These are phyloP conservation scores for Macrostomum lignano DNA, from an alignment of 1,140 invertebrate species.

Conservation along the genomic window DNA sequence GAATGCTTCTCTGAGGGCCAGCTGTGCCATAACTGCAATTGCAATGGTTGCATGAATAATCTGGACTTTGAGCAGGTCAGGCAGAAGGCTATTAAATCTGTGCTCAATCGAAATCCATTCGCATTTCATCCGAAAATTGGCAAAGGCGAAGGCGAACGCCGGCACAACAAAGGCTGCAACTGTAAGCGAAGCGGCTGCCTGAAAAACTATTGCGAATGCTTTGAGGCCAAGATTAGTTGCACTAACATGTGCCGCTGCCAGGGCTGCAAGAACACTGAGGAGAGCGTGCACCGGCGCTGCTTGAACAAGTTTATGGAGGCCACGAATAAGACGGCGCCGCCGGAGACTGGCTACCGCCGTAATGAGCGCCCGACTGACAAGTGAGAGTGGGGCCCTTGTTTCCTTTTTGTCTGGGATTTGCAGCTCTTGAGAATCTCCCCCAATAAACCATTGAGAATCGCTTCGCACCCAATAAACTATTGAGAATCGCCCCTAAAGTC, in stretches of 20 bases:
- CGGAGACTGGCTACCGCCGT: no score
- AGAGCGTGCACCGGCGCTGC: slow-evolving; percentile 32
- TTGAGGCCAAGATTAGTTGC: slow-evolving; percentile 96
- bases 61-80: slow-evolving; percentile 74
- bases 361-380: no score
- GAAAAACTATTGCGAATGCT: slow-evolving; percentile 99
- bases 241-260: slow-evolving; percentile 81
- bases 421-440: no score
- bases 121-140: slow-evolving; percentile 94
- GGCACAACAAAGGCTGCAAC: slow-evolving; percentile 94
- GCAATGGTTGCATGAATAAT: slow-evolving; percentile 88
- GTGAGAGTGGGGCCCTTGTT: no score
- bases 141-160: slow-evolving; percentile 18
- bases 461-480: no score
- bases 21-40: slow-evolving; percentile 92
- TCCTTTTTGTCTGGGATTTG: no score
- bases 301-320: no score
- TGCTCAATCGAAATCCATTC: slow-evolving; percentile 66
- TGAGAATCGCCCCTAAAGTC: no score
- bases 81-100: slow-evolving; percentile 63
- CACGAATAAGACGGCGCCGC: no score
- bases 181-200: slow-evolving; percentile 91
- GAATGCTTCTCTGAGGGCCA: slow-evolving; percentile 99
- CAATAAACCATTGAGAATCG: no score
- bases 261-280: slow-evolving; percentile 71